Percentiles rank a stretch among this genome's conserved stretches.
phyloP scores from a whole-genome alignment of 2,888 invertebrate species.

The Kuschelorhynchus macadamiae region DNA sequence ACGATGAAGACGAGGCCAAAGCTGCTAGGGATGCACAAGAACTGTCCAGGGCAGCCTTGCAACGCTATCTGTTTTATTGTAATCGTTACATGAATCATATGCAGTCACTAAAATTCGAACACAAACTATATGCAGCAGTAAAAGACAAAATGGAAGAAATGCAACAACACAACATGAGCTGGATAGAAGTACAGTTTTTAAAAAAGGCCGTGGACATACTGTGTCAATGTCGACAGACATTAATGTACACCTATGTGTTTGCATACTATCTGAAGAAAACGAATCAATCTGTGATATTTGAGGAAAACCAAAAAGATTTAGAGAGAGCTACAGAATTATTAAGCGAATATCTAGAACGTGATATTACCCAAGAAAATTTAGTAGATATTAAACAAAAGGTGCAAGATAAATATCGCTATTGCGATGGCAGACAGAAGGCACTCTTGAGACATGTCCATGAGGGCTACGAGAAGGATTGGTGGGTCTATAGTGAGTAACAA shows the following conservation, averaged over 20 bases:
- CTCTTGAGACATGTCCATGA: slow-evolving; percentile 98
- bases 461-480: slow-evolving; percentile 99
- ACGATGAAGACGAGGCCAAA: slow-evolving; percentile 97
- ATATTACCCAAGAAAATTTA: slow-evolving; percentile 97
- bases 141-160: slow-evolving; percentile 99
- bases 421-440: slow-evolving; percentile 96
- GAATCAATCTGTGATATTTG: slow-evolving; percentile 99
- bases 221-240: slow-evolving; percentile 96
- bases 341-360: slow-evolving; percentile 97
- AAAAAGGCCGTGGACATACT: slow-evolving; percentile 98
- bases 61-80: slow-evolving; percentile 98
- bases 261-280: slow-evolving; percentile 98
- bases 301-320: slow-evolving; percentile 98
- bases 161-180: slow-evolving; percentile 99
- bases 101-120: slow-evolving; percentile 98
- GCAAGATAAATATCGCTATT: slow-evolving; percentile 98
- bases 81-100: slow-evolving; percentile 98
- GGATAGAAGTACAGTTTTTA: slow-evolving; percentile 99
- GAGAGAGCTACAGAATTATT: slow-evolving; percentile 98
- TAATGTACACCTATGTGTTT: slow-evolving; percentile 99
- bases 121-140: slow-evolving; percentile 95
- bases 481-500: slow-evolving; percentile 91
- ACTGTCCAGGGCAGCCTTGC: slow-evolving; percentile 93
- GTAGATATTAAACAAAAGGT: slow-evolving; percentile 99
- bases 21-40: slow-evolving; percentile 98